Evolutionary conservation across 2,797 vertebrate species (phyloP), one percentile per base, ranked within the genome.

Genomic region (Echiichthys vipera): DNA sequence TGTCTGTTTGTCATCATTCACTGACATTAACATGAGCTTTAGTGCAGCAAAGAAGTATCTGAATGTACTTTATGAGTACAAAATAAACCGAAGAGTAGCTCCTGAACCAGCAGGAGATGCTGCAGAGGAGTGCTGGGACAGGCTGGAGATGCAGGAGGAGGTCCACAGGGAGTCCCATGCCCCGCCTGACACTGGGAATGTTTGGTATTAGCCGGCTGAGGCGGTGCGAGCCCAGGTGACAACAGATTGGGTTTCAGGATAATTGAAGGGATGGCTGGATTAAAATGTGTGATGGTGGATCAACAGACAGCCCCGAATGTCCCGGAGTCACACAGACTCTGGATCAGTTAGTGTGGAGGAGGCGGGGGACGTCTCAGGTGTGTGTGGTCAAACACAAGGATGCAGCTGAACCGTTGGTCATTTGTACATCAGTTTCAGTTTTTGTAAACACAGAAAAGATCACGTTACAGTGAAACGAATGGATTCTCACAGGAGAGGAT

Each of bases 211-310:
- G 47, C 30, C 0, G 30, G 24, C 27, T 7, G 24, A 36, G 68
- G 58, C 40, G 34, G 65, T 0, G 43, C 14, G 5, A 59, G 79
- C 18, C n/a, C 84, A 88, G 80, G 84, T 85, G 83, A 81, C 61
- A 10, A 7, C 69, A 65, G 85, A 70, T 88, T 58, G 65, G 15
- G 79, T 90, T 89, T 87, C 78, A 30, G 72, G 61, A 69, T 85
- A 88, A 90, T 89, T 86, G 81, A 75, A 54, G 84, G n/a, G 86
- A 72, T 83, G 62, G 36, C 55, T 77, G 80, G 65, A 81, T 76
- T 81, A 42, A 74, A 36, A 65, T 53, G 50, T 46, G 56, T 5
- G 43, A 40, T 15, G 13, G 46, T 13, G 64, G 24, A 50, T 69
- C 77, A 84, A 78, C 77, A 82, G 66, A 80, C 83, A 34, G 66